Conservation (phyloP, 2,113 vertebrate species). For the Odobenus rosmarus region DNA sequence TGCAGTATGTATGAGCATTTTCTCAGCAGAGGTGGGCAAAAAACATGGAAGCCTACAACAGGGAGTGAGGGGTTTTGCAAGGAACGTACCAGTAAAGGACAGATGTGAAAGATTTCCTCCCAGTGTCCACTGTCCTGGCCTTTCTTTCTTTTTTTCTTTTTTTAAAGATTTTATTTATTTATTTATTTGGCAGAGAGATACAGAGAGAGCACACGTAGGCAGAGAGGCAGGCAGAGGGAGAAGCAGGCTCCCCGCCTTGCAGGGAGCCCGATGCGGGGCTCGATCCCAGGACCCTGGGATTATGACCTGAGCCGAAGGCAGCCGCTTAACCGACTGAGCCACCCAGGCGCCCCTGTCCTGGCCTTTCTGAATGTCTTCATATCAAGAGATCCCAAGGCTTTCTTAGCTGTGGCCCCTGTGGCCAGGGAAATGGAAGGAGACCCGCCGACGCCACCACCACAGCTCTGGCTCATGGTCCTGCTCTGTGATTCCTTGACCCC, state of each 20-base stretch:
- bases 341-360: too few species aligned
- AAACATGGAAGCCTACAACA: accelerated
- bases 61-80: background rate
- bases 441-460: accelerated
- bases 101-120: background rate
- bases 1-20: background rate
- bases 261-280: too few species aligned
- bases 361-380: background rate
- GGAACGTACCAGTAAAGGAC: background rate
- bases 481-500: background rate
- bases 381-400: background rate
- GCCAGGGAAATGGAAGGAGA: background rate
- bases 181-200: too few species aligned
- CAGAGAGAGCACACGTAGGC: too few species aligned
- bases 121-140: background rate
- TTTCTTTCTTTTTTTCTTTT: too few species aligned
- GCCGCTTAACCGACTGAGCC: too few species aligned
- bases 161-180: too few species aligned
- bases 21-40: background rate
- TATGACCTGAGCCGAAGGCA: too few species aligned
- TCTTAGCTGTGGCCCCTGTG: background rate
- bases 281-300: too few species aligned
- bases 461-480: background rate
- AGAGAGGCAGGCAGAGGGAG: too few species aligned
- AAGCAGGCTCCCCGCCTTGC: too few species aligned